These are phyloP conservation scores for Melolontha melolontha DNA, from an alignment of 2,888 invertebrate species.

Conservation along the genomic window DNA sequence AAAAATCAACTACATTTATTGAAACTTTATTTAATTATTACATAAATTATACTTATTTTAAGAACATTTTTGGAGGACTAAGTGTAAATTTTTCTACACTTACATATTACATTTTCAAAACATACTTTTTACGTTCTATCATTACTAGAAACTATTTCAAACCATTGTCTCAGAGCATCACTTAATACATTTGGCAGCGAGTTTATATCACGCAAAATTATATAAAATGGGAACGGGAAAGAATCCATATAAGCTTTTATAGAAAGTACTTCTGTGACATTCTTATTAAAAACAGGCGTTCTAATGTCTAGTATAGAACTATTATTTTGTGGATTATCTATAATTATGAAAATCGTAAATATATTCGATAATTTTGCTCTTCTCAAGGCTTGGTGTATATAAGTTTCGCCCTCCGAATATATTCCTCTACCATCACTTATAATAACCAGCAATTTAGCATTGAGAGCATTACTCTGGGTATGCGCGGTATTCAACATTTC, in stretches of 20 bases:
- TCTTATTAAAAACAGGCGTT: constrained; percentile 77
- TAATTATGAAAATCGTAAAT: constrained; percentile 92
- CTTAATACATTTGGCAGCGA: constrained; percentile 91
- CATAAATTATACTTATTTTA: no score
- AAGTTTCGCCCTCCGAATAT: constrained; percentile 86
- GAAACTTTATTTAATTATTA: no score
- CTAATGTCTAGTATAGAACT: constrained; percentile 93
- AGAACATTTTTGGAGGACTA: no score
- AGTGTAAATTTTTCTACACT: no score
- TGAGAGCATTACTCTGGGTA: constrained; percentile 67
- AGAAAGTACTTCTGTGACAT: constrained; percentile 72
- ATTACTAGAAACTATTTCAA: constrained; percentile 87
- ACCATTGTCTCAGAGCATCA: constrained; percentile 98
- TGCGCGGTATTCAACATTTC: constrained; percentile 69
- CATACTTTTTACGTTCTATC: constrained; percentile 9
- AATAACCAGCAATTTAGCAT: constrained; percentile 89
- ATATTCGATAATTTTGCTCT: constrained; percentile 84
- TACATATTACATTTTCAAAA: no score
- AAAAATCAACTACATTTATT: no score
- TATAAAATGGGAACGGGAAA: constrained; percentile 98
- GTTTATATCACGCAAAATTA: constrained; percentile 90
- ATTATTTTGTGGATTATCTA: constrained; percentile 94
- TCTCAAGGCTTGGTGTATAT: constrained; percentile 82
- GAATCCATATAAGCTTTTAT: constrained; percentile 84
- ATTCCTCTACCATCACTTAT: constrained; percentile 96